A percentile compares a stretch with the other conserved stretches of the same genome.
Conservation (phyloP, 2,113 vertebrate genomes). For the Osmerus mordax region DNA sequence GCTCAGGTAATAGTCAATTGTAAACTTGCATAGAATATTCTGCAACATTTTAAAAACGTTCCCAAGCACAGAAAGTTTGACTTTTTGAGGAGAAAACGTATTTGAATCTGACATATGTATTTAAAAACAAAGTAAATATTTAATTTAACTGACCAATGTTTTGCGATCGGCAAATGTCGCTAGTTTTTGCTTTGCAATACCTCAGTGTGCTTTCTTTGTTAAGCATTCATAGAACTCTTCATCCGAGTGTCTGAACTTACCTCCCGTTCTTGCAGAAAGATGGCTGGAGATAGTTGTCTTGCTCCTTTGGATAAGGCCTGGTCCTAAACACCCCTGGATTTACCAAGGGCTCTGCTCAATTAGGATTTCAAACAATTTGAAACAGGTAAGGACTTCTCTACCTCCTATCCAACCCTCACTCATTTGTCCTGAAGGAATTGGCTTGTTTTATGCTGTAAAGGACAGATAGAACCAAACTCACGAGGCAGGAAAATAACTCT, state of each 20-base stretch:
- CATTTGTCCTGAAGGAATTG: slow-evolving; percentile 31
- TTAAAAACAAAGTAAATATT: neutral
- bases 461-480: slow-evolving; percentile 57
- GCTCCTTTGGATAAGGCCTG: slow-evolving; percentile 54
- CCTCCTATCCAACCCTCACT: slow-evolving; percentile 11
- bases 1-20: neutral
- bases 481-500: slow-evolving; percentile 51
- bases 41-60: neutral
- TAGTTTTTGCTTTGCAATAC: slow-evolving; percentile 5
- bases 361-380: slow-evolving; percentile 55
- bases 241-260: slow-evolving; percentile 50
- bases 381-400: slow-evolving; percentile 44
- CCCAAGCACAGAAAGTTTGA: neutral
- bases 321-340: slow-evolving; percentile 51
- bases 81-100: neutral
- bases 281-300: slow-evolving; percentile 29
- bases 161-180: neutral
- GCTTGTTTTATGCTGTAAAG: slow-evolving; percentile 37
- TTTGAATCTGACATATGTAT: neutral
- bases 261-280: slow-evolving; percentile 36
- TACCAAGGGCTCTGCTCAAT: slow-evolving; percentile 48
- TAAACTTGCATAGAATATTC: neutral
- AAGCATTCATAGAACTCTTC: slow-evolving; percentile 47
- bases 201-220: slow-evolving; percentile 26
- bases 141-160: slow-evolving; percentile 2